Evolutionary conservation across 2,888 invertebrate genomes (phyloP).

Genomic region (Protophormia terraenovae): DNA sequence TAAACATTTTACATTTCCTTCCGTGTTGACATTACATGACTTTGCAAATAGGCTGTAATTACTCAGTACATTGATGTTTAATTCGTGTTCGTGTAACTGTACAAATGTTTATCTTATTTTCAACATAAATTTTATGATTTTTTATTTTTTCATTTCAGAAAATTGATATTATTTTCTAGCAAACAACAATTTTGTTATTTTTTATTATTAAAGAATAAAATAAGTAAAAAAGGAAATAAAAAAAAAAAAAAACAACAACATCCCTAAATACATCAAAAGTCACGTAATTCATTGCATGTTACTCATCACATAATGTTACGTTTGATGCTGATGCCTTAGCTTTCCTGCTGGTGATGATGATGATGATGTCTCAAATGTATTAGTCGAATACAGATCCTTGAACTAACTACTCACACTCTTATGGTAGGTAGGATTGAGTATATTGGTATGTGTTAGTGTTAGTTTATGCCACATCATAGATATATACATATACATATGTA

Average conservation of each 20-base stretch:
- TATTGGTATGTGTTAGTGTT: neutral
- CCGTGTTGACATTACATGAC: neutral
- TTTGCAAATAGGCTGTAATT: slow-evolving; percentile 23
- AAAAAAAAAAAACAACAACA: neutral
- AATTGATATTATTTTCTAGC: slow-evolving; percentile 41
- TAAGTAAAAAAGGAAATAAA: too few species aligned
- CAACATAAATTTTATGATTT: slow-evolving; percentile 27
- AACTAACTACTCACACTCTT: neutral
- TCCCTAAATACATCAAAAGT: slow-evolving; percentile 64
- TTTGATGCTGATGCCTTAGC: slow-evolving; percentile 23
- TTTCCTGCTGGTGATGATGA: slow-evolving; percentile 8
- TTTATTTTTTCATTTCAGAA: neutral
- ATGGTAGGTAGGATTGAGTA: neutral
- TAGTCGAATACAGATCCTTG: neutral
- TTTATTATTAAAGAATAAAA: slow-evolving; percentile 18
- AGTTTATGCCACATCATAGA: slow-evolving; percentile 8
- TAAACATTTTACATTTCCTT: neutral
- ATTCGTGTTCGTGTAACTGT: neutral
- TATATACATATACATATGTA: too few species aligned
- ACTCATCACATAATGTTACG: slow-evolving; percentile 56
- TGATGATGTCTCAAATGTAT: slow-evolving; percentile 61
- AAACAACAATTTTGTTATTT: slow-evolving; percentile 1
- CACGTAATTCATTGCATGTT: slow-evolving; percentile 68
- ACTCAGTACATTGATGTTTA: neutral
- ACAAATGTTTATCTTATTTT: neutral